phyloP scores from a whole-genome alignment of 2,888 invertebrate species.

The Entomobrya multifasciata region DNA sequence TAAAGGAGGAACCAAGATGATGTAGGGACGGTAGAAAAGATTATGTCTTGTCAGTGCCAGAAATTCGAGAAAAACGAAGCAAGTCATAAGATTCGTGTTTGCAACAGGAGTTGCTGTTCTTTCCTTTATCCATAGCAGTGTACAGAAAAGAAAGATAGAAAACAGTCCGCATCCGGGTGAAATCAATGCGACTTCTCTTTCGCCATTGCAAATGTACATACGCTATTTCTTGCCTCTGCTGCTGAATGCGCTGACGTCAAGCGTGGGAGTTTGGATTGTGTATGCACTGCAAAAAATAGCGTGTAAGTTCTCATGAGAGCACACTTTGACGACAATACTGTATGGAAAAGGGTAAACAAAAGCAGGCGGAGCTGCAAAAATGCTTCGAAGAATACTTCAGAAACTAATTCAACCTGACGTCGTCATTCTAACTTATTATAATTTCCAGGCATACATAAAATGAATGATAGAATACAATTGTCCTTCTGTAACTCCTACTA shows the following conservation, averaged over 20 bases:
- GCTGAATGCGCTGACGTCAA: slow-evolving; percentile 73
- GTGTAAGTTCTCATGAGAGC: not conserved
- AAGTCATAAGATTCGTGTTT: not conserved
- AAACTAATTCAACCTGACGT: not conserved
- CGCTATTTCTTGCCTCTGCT: not conserved
- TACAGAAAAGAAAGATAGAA: slow-evolving; percentile 29
- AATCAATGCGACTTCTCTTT: slow-evolving; percentile 65
- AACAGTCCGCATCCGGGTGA: slow-evolving; percentile 59
- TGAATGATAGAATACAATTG: not conserved
- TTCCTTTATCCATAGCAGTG: not conserved
- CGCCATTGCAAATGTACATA: too few species aligned
- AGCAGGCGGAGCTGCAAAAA: not conserved
- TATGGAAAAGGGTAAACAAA: slow-evolving; percentile 17
- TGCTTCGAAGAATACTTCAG: not conserved
- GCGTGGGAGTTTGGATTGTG: slow-evolving; percentile 75
- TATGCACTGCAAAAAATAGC: not conserved
- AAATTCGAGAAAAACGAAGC: slow-evolving; percentile 2
- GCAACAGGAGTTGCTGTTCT: not conserved
- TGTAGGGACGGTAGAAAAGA: not conserved
- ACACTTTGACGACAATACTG: not conserved
- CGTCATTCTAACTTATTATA: not conserved
- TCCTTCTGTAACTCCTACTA: not conserved
- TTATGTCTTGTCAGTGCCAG: slow-evolving; percentile 31
- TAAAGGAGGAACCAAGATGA: not conserved
- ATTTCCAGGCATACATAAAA: slow-evolving; percentile 5